A percentile compares a stretch with the other conserved stretches of the same genome.
phyloP scores from a whole-genome alignment of 2,113 vertebrate genomes.

The Plectropomus leopardus region DNA sequence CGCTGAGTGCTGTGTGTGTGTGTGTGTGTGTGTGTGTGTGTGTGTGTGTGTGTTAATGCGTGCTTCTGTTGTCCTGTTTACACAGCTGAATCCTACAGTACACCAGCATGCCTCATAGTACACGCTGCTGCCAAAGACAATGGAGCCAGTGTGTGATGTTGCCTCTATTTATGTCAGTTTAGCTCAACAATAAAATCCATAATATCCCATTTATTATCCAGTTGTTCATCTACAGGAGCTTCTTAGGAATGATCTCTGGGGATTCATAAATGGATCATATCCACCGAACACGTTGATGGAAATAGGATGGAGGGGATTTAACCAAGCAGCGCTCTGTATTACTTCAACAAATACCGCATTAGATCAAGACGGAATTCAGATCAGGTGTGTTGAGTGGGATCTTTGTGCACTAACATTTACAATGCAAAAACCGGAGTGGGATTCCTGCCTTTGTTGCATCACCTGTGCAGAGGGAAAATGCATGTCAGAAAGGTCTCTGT shows the following conservation, averaged over 20 bases:
- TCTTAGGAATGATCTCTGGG: slow-evolving; percentile 48
- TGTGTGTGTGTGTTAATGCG: slow-evolving; percentile 18
- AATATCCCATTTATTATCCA: slow-evolving; percentile 51
- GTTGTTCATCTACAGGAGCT: slow-evolving; percentile 53
- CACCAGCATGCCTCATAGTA: neutral
- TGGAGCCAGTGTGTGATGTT: slow-evolving; percentile 21
- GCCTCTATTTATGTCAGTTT: slow-evolving; percentile 52
- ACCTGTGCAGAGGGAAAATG: slow-evolving; percentile 49
- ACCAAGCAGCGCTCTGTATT: slow-evolving; percentile 18
- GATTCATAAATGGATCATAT: slow-evolving; percentile 66
- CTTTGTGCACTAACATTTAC: slow-evolving; percentile 60
- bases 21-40: slow-evolving; percentile 27
- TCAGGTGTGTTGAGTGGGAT: slow-evolving; percentile 44
- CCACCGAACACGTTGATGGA: slow-evolving; percentile 37
- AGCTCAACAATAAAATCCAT: slow-evolving; percentile 41
- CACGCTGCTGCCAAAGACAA: slow-evolving; percentile 13
- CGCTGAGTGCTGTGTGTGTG: slow-evolving; percentile 14
- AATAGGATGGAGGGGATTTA: slow-evolving; percentile 57
- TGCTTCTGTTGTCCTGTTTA: slow-evolving; percentile 51
- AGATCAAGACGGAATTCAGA: slow-evolving; percentile 30
- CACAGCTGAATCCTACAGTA: slow-evolving; percentile 55
- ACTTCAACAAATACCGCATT: slow-evolving; percentile 54
- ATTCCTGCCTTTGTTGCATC: slow-evolving; percentile 67
- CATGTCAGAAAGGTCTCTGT: slow-evolving; percentile 70
- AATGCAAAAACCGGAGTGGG: slow-evolving; percentile 41